Evolutionary conservation across 1,140 invertebrate species (phyloP).

Genomic region (Drosophila oshimai): DNA sequence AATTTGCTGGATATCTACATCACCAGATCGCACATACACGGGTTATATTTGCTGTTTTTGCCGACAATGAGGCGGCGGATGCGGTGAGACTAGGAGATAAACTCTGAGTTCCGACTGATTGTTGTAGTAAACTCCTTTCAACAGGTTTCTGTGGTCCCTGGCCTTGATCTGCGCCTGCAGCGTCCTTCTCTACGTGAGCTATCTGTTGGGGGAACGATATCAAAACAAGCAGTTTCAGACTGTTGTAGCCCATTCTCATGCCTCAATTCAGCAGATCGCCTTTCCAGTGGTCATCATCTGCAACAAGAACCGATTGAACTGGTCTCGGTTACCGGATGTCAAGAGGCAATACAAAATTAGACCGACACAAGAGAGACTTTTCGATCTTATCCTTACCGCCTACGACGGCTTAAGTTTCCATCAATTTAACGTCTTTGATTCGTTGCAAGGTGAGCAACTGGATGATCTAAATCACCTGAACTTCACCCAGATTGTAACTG

Average conservation of each 20-base stretch:
- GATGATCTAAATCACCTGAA: constrained; percentile 58
- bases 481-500: constrained; percentile 52
- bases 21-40: constrained; percentile 48
- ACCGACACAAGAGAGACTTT: constrained; percentile 3
- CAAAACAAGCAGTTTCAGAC: constrained; percentile 59
- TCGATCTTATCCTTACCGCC: constrained; percentile 43
- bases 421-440: constrained; percentile 45
- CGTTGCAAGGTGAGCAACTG: constrained; percentile 3
- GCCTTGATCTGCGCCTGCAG: constrained; percentile 28
- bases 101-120: no score
- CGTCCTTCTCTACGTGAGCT: constrained; percentile 50
- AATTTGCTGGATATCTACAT: constrained; percentile 39
- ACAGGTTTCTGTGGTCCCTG: constrained; percentile 39
- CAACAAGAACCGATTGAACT: constrained; percentile 74
- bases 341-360: constrained; percentile 33
- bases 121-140: neutral
- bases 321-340: constrained; percentile 54
- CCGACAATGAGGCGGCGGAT: constrained; percentile 55
- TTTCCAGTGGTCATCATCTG: constrained; percentile 73
- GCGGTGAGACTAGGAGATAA: constrained; percentile 28
- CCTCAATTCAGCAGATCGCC: constrained; percentile 51
- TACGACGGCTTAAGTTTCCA: constrained; percentile 50
- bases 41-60: constrained; percentile 54
- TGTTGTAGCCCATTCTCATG: constrained; percentile 40
- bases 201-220: constrained; percentile 45